A percentile compares a stretch with the other conserved stretches of the same genome.
phyloP scores from a whole-genome alignment of 2,113 vertebrate genomes.

The Cranoglanis bouderius region DNA sequence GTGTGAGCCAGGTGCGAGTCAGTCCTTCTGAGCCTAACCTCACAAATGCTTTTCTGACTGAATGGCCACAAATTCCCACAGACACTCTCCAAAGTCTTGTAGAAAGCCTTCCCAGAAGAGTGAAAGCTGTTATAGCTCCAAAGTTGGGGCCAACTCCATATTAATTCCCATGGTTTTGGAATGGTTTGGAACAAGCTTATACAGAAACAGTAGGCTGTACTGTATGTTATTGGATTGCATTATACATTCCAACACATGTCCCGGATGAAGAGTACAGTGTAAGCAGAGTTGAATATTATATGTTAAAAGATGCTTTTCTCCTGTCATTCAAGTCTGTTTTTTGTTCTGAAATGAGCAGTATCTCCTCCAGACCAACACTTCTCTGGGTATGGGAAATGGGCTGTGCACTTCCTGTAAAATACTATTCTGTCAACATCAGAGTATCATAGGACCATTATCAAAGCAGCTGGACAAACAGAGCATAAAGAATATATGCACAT shows the following conservation, averaged over 20 bases:
- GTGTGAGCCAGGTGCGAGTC: not conserved
- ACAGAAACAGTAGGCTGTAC: too few relatives aligned
- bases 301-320: not conserved
- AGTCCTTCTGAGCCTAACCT: not conserved
- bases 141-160: not conserved
- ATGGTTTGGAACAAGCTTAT: not conserved
- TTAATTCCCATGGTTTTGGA: not conserved
- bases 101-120: not conserved
- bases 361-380: slow-evolving; percentile 4
- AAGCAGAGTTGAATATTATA: not conserved
- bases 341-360: slow-evolving; percentile 30
- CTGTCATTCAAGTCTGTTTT: not conserved
- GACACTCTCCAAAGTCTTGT: not conserved
- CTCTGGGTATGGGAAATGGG: slow-evolving; percentile 30
- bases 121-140: not conserved
- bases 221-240: not conserved
- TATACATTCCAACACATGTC: not conserved
- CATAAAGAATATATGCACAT: slow-evolving; percentile 19
- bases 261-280: not conserved
- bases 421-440: slow-evolving; percentile 30
- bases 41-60: not conserved
- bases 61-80: not conserved
- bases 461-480: slow-evolving; percentile 1
- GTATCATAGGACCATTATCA: slow-evolving; percentile 32
- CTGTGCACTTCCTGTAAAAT: slow-evolving; percentile 40